Conservation (phyloP, 2,888 invertebrate genomes). For the Pterostichus madidus region DNA sequence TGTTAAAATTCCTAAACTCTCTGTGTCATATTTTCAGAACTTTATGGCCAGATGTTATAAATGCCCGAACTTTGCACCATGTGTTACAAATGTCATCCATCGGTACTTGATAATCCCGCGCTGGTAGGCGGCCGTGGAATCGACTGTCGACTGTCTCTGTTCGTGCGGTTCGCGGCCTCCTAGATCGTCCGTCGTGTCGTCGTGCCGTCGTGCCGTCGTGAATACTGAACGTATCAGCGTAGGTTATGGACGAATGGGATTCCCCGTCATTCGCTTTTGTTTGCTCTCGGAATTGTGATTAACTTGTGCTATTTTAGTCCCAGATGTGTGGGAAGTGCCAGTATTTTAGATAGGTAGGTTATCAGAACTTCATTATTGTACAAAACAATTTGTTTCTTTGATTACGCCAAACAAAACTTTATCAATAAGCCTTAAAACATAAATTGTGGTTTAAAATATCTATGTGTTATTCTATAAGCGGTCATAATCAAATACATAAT, state of each 20-base stretch:
- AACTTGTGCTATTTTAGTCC: not conserved
- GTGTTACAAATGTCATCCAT: conserved; percentile 66
- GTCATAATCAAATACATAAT: too few relatives aligned
- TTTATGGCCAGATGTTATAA: conserved; percentile 66
- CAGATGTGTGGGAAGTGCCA: not conserved
- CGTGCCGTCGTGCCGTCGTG: too few relatives aligned
- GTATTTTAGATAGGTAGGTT: too few relatives aligned
- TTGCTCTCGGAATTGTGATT: not conserved
- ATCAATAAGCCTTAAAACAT: too few relatives aligned
- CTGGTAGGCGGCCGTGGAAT: conserved; percentile 32
- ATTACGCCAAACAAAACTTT: too few relatives aligned
- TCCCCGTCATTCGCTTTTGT: conserved; percentile 11
- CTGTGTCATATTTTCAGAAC: conserved; percentile 64
- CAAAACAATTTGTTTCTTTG: too few relatives aligned
- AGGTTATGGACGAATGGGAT: conserved; percentile 25
- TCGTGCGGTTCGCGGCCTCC: not conserved
- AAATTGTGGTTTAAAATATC: too few relatives aligned
- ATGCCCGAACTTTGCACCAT: conserved; percentile 63
- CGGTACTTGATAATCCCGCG: conserved; percentile 64
- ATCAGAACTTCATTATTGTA: too few relatives aligned
- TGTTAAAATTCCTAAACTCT: conserved; percentile 66
- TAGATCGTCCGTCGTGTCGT: too few relatives aligned
- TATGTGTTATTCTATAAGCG: too few relatives aligned
- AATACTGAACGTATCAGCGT: too few relatives aligned
- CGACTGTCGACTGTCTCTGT: conserved; percentile 44